Percentiles rank a stretch among this genome's conserved stretches.
Conservation (phyloP, 1,140 invertebrate genomes). For the Habropoda laboriosa region DNA sequence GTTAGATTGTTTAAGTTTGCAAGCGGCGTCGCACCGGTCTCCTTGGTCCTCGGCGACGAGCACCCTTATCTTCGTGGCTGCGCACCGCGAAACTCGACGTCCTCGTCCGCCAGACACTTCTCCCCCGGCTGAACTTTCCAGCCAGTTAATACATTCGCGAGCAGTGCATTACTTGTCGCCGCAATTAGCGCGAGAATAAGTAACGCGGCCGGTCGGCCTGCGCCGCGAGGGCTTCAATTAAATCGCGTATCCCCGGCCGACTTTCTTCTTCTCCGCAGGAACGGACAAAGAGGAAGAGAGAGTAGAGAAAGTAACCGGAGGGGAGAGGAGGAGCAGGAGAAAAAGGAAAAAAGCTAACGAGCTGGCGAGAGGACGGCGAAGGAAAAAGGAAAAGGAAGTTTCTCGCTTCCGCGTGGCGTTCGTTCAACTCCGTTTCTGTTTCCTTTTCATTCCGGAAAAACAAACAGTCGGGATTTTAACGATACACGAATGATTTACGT, state of each 20-base stretch:
- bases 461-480: slow-evolving; percentile 39
- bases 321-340: background rate
- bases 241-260: slow-evolving; percentile 31
- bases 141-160: slow-evolving; percentile 63
- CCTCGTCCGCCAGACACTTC: slow-evolving; percentile 13
- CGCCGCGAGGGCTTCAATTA: slow-evolving; percentile 64
- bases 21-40: background rate
- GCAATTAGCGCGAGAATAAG: slow-evolving; percentile 69
- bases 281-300: too few relatives aligned
- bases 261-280: slow-evolving; percentile 5
- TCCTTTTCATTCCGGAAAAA: slow-evolving; percentile 52
- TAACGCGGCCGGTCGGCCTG: slow-evolving; percentile 41
- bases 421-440: slow-evolving; percentile 52
- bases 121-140: slow-evolving; percentile 36
- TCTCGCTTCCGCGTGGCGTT: slow-evolving; percentile 27
- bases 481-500: slow-evolving; percentile 48
- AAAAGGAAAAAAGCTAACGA: slow-evolving; percentile 49
- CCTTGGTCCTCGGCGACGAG: background rate
- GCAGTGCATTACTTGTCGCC: slow-evolving; percentile 62
- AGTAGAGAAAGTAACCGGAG: too few relatives aligned
- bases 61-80: slow-evolving; percentile 25
- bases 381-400: slow-evolving; percentile 52
- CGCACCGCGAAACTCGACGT: slow-evolving; percentile 4
- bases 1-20: slow-evolving; percentile 33
- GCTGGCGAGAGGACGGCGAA: slow-evolving; percentile 20